Base-by-base conservation (phyloP, 2,888 invertebrate genomes). In the Willowsia nigromaculata region DNA sequence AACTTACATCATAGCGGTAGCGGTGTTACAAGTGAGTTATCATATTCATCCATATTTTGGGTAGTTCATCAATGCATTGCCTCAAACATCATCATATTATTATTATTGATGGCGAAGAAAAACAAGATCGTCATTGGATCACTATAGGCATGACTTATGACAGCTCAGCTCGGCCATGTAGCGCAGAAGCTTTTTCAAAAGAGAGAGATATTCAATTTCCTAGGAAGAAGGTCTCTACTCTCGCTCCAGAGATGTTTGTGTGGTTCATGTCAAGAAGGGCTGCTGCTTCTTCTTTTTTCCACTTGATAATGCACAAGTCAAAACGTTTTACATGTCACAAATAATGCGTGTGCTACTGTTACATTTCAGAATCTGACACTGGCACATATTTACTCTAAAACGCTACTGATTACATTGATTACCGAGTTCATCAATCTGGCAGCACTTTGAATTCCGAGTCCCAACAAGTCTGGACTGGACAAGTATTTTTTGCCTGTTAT, bases 381-480 rank as follows among this genome's bases (percentile, higher is more conserved):
- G 22, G 43, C 2, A 15, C 9, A 6, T 71, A 71, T 71, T 71
- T 71, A 43, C 43, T 71, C 25, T 71, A 18, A 37, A n/a, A 40
- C 15, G 43, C 25, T n/a, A 71, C 71, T 71, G 71, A 71, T 71
- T 40, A 62, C 25, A 15, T 27, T 6, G 68, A 40, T 40, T 37
- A 40, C 18, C 18, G 40, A 68, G 40, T 68, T 68, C 40, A 76
- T 76, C 1, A 4, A 25, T 18, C 68, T n/a, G 15, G 5, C 33
- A 33, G 62, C n/a, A n/a, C n/a, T 1, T 33, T 15, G 5, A 3
- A 18, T 43, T 37, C 18, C 9, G n/a, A 18, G n/a, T 37, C 56
- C 85, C 85, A 86, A 37, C 80, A 68, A 25, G 86, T 86, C 86
- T 86, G 86, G 86, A 86, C 80, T 37, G 80, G 80, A 27, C 47